Conservation (phyloP, 2,113 vertebrate species). For the Colinus virginianus region DNA sequence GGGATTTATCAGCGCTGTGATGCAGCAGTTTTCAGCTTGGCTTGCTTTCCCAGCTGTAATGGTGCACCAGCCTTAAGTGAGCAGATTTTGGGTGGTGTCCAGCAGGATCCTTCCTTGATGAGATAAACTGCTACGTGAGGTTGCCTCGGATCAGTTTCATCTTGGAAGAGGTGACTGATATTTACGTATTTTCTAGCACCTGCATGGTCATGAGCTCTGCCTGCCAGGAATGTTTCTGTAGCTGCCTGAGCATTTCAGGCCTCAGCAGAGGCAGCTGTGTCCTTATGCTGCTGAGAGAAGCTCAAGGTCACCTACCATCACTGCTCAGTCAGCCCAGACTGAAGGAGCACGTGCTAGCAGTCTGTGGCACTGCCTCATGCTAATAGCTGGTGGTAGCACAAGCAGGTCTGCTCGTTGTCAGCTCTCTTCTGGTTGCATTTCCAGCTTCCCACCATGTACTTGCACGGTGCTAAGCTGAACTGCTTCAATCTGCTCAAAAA, state of each 20-base stretch:
- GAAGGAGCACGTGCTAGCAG: background rate
- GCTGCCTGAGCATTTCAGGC: background rate
- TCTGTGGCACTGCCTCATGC: background rate
- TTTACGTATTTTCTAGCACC: background rate
- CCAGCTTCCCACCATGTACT: background rate
- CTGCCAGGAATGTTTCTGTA: background rate
- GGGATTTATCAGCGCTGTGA: background rate
- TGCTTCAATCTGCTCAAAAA: background rate
- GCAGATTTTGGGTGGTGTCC: background rate
- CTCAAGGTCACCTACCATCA: background rate
- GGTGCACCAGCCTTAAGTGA: background rate
- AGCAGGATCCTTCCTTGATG: background rate
- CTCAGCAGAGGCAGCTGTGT: background rate
- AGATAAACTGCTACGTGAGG: background rate
- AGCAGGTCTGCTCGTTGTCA: background rate
- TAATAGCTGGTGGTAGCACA: background rate
- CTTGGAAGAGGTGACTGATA: background rate
- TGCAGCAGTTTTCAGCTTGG: background rate
- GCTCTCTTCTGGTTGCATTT: background rate
- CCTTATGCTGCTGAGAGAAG: background rate
- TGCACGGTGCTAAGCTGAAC: background rate
- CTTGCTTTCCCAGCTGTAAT: background rate
- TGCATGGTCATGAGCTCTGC: background rate
- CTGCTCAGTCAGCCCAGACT: background rate
- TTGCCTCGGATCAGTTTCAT: background rate